Evolutionary conservation across 2,113 vertebrate genomes (phyloP).

Genomic region (Colinus virginianus): DNA sequence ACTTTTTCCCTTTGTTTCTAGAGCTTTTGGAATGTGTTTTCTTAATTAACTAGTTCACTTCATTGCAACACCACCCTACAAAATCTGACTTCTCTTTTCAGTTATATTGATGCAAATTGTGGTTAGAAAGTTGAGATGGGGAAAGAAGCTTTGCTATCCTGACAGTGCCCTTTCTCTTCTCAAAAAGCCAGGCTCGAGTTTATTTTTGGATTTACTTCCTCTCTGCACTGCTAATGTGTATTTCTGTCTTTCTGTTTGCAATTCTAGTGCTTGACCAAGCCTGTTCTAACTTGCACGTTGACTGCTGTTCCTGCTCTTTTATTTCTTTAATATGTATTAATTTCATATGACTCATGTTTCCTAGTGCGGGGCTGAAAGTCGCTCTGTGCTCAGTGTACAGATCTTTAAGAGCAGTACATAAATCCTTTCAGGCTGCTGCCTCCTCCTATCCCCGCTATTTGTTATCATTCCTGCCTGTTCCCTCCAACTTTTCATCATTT

Average conservation of each 20-base stretch:
- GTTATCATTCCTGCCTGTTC: background rate
- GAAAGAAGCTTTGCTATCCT: background rate
- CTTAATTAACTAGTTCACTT: background rate
- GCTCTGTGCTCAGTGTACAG: background rate
- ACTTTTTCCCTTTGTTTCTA: rapidly evolving
- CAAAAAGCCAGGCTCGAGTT: background rate
- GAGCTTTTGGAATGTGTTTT: background rate
- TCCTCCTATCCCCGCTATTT: background rate
- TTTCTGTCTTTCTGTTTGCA: background rate
- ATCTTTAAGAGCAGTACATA: background rate
- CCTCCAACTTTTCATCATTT: background rate
- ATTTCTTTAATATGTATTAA: background rate
- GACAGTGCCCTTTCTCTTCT: background rate
- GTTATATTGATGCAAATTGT: background rate
- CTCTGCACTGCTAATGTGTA: background rate
- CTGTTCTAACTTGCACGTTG: background rate
- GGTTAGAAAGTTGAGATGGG: background rate
- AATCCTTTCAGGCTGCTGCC: background rate
- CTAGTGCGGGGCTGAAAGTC: background rate
- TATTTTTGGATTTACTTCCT: background rate
- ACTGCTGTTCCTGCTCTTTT: background rate
- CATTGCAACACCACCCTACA: background rate
- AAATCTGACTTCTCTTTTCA: background rate
- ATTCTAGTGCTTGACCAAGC: background rate
- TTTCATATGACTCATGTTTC: background rate